phyloP scores from a whole-genome alignment of 2,113 vertebrate genomes.

The Pseudorectes ferrugineus region DNA sequence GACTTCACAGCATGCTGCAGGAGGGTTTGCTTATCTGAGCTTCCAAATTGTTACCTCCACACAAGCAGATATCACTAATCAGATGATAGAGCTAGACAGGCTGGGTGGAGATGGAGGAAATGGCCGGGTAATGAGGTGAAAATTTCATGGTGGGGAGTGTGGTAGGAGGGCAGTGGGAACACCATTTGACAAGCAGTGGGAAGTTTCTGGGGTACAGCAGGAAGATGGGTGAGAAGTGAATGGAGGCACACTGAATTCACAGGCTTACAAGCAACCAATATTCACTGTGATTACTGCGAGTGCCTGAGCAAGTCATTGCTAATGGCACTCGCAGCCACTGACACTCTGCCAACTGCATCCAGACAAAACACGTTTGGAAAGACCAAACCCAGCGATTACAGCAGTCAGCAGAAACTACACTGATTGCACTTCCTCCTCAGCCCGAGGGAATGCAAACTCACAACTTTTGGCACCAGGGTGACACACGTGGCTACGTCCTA shows the following conservation, averaged over 20 bases:
- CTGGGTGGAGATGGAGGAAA: background rate
- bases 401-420: slow-evolving; percentile 21
- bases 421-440: slow-evolving; percentile 8
- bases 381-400: background rate
- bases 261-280: background rate
- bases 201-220: background rate
- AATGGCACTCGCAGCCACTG: background rate
- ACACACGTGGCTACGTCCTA: background rate
- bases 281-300: background rate
- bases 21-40: background rate
- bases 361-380: background rate
- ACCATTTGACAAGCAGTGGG: background rate
- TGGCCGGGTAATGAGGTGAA: background rate
- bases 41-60: background rate
- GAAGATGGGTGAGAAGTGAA: background rate
- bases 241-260: background rate
- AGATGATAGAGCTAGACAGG: background rate
- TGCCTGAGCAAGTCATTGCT: background rate
- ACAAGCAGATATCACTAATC: background rate
- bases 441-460: background rate
- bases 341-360: background rate
- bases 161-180: background rate
- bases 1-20: background rate
- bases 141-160: background rate
- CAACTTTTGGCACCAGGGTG: background rate